These are phyloP conservation scores for Struthidea cinerea DNA, from an alignment of 2,113 vertebrate genomes.

Conservation along the genomic window DNA sequence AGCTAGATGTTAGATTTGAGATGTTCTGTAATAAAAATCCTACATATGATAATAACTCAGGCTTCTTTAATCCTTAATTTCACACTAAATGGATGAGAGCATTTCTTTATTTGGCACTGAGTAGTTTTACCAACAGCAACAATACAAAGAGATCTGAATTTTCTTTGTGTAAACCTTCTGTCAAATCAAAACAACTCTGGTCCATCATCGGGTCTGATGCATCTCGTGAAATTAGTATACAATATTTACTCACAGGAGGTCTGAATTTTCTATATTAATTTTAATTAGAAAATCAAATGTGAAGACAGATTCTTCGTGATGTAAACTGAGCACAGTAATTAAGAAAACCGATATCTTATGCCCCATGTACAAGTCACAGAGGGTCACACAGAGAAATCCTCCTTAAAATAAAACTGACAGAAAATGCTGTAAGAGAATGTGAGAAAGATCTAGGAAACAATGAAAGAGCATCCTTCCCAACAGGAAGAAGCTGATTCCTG, in stretches of 20 bases:
- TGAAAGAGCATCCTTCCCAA: neutral
- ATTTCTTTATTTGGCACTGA: neutral
- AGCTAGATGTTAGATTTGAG: neutral
- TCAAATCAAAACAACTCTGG: neutral
- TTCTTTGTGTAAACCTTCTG: neutral
- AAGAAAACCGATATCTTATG: neutral
- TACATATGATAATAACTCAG: neutral
- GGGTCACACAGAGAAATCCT: neutral
- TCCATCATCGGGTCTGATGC: neutral
- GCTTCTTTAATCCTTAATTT: neutral
- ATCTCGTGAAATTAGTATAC: neutral
- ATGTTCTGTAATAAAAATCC: neutral
- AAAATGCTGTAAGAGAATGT: neutral
- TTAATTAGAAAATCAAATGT: slow-evolving; percentile 4
- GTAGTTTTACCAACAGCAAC: neutral
- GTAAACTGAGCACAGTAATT: slow-evolving; percentile 5
- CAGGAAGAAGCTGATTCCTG: neutral
- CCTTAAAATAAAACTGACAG: neutral
- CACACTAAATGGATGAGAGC: neutral
- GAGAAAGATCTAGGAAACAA: neutral
- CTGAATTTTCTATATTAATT: neutral
- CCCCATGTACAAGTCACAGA: neutral
- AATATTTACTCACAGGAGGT: neutral
- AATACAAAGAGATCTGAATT: neutral
- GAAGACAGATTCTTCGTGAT: neutral